phyloP scores from a whole-genome alignment of 2,113 vertebrate species.

The Pongo abelii region DNA sequence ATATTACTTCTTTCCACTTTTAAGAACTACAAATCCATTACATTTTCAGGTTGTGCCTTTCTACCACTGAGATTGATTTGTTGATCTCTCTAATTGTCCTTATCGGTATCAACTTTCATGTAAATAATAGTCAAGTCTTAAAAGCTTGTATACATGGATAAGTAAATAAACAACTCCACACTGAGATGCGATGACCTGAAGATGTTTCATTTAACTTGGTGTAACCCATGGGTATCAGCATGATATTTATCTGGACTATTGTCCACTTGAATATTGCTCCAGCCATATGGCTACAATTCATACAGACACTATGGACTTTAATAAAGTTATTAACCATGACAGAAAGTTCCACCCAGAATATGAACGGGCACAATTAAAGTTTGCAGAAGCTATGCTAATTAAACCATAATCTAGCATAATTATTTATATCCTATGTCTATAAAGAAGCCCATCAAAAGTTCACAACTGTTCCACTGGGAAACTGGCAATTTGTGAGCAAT shows the following conservation, averaged over 20 bases:
- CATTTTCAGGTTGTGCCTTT: constrained; percentile 75
- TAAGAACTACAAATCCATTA: constrained; percentile 29
- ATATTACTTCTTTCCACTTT: constrained; percentile 4
- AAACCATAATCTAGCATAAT: constrained; percentile 40
- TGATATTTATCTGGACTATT: neutral
- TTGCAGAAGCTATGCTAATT: neutral
- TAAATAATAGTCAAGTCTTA: constrained; percentile 63
- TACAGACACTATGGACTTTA: neutral
- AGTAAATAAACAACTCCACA: constrained; percentile 67
- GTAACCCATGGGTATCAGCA: neutral
- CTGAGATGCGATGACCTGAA: neutral
- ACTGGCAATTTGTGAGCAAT: neutral
- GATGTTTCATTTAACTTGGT: neutral
- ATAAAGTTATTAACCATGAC: neutral
- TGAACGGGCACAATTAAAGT: neutral
- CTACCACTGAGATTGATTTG: constrained; percentile 9
- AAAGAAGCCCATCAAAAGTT: neutral
- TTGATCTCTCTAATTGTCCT: constrained; percentile 22
- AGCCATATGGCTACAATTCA: neutral
- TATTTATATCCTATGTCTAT: neutral
- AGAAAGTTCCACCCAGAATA: neutral
- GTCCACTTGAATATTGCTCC: neutral
- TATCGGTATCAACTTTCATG: constrained; percentile 42
- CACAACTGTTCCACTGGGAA: neutral
- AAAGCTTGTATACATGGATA: constrained; percentile 50